Evolutionary conservation across 35 echinoderm and acorn worm genomes (phyloP).

Genomic region (Amphiura filiformis): DNA sequence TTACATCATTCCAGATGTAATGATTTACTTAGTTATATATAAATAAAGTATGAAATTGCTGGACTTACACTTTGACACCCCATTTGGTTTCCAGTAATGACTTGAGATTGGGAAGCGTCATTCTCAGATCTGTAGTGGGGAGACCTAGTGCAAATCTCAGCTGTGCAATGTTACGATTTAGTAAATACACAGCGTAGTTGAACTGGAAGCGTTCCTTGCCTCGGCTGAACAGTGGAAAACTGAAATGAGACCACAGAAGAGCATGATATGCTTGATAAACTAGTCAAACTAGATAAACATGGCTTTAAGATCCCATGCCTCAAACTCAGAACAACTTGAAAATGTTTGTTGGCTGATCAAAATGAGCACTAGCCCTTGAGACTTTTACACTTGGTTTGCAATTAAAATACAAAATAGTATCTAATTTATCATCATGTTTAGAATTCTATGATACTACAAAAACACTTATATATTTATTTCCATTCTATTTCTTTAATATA

Average conservation of each 20-base stretch:
- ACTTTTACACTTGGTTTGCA: too few relatives aligned
- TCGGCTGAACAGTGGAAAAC: constrained; percentile 88
- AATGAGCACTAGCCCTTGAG: too few relatives aligned
- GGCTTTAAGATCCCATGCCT: not conserved
- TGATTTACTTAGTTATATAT: too few relatives aligned
- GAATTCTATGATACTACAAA: too few relatives aligned
- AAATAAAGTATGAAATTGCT: too few relatives aligned
- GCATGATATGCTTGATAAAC: not conserved
- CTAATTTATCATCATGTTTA: too few relatives aligned
- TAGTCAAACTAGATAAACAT: not conserved
- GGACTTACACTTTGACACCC: constrained; percentile 81
- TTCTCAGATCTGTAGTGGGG: constrained; percentile 64
- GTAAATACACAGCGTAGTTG: constrained; percentile 92
- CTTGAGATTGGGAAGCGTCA: constrained; percentile 89
- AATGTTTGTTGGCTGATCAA: too few relatives aligned
- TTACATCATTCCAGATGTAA: too few relatives aligned
- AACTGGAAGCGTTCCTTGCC: constrained; percentile 96
- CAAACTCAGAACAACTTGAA: too few relatives aligned
- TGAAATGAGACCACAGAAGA: constrained; percentile 16
- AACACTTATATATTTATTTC: too few relatives aligned
- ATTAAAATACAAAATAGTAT: too few relatives aligned
- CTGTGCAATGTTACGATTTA: constrained; percentile 93
- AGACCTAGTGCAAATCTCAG: constrained; percentile 62
- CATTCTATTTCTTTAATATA: too few relatives aligned
- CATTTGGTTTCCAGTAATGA: constrained; percentile 88